phyloP scores from a whole-genome alignment of 1,140 invertebrate species.

The Brachionus asplanchnoidis region DNA sequence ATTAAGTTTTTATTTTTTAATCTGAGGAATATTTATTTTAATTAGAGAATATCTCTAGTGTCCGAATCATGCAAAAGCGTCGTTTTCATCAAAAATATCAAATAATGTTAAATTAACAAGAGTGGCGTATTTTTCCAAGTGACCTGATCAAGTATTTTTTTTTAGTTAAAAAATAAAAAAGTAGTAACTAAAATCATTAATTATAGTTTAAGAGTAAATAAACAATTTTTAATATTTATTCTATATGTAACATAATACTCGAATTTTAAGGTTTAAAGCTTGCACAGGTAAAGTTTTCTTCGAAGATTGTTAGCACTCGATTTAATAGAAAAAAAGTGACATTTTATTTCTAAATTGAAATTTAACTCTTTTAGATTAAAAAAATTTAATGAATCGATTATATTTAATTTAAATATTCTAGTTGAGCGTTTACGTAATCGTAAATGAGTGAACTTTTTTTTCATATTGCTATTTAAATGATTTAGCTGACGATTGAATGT shows the following conservation, averaged over 20 bases:
- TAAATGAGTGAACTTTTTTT: neutral
- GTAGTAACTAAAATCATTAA: constrained; percentile 20
- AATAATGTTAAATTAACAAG: neutral
- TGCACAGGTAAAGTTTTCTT: neutral
- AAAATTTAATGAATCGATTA: neutral
- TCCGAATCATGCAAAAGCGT: neutral
- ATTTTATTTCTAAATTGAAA: constrained; percentile 1
- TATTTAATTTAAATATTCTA: neutral
- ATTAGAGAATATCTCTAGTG: neutral
- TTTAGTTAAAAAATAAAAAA: neutral
- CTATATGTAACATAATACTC: constrained; percentile 5
- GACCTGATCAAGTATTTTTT: neutral
- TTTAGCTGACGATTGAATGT: neutral
- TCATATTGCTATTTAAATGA: neutral
- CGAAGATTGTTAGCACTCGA: neutral
- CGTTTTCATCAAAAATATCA: neutral
- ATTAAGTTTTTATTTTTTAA: neutral
- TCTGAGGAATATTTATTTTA: neutral
- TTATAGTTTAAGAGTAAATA: constrained; percentile 16
- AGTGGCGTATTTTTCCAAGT: neutral
- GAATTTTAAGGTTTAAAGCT: neutral
- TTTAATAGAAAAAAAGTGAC: neutral
- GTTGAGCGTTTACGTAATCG: neutral
- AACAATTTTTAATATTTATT: constrained; percentile 32
- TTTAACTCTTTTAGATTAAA: neutral